These are phyloP conservation scores for Nasonia oneida DNA, from an alignment of 2,888 invertebrate genomes.

Conservation along the genomic window DNA sequence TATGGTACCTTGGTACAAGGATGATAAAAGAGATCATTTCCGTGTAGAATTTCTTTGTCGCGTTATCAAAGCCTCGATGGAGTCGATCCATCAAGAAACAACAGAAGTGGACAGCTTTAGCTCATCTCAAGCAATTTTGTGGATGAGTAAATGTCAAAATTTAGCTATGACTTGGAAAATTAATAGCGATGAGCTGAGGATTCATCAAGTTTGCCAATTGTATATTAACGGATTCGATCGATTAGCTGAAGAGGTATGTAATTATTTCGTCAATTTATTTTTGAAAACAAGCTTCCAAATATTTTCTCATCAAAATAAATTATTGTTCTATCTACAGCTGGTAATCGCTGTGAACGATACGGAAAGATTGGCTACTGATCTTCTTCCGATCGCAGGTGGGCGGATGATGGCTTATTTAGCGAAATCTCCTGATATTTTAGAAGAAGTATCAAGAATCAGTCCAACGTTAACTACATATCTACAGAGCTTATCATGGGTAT, in stretches of 20 bases:
- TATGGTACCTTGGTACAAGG: slow-evolving; percentile 78
- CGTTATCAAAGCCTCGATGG: slow-evolving; percentile 87
- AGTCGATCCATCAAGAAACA: slow-evolving; percentile 85
- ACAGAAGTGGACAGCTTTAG: slow-evolving; percentile 80
- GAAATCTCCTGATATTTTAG: slow-evolving; percentile 82
- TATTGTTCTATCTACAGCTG: slow-evolving; percentile 81
- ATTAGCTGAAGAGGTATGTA: slow-evolving; percentile 83
- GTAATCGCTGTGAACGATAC: slow-evolving; percentile 85
- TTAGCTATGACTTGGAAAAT: slow-evolving; percentile 90
- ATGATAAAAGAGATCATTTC: slow-evolving; percentile 84
- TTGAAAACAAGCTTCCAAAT: background rate
- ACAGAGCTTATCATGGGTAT: slow-evolving; percentile 80
- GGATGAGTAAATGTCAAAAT: slow-evolving; percentile 87
- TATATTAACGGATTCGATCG: slow-evolving; percentile 83
- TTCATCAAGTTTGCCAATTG: slow-evolving; percentile 87
- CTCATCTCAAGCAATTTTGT: slow-evolving; percentile 81
- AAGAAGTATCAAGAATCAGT: slow-evolving; percentile 88
- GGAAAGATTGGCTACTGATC: slow-evolving; percentile 85
- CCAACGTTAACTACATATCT: slow-evolving; percentile 89
- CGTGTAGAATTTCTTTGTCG: slow-evolving; percentile 88
- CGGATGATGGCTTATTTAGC: slow-evolving; percentile 86
- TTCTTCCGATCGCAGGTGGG: slow-evolving; percentile 90
- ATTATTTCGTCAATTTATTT: slow-evolving; percentile 24
- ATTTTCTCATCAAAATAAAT: background rate
- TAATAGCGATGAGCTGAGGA: slow-evolving; percentile 86